phyloP scores from a whole-genome alignment of 1,140 invertebrate genomes.

The Doryteuthis pealeii region DNA sequence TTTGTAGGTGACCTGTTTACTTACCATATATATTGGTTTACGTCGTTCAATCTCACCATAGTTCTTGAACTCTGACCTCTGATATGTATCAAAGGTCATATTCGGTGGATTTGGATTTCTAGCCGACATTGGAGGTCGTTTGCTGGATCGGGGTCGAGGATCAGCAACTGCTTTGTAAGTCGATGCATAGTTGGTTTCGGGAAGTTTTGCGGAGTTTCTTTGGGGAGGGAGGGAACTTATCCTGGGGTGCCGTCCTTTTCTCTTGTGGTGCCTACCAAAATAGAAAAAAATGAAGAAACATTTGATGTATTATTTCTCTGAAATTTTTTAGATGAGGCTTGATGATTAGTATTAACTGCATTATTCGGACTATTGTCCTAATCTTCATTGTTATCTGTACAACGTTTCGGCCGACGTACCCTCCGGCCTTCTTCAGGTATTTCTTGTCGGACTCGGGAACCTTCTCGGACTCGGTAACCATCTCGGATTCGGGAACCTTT shows the following conservation, averaged over 20 bases:
- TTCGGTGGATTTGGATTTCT: slow-evolving; percentile 35
- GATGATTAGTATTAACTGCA: too few species aligned
- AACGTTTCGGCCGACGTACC: too few species aligned
- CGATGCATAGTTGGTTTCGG: slow-evolving; percentile 36
- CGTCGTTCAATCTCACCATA: slow-evolving; percentile 34
- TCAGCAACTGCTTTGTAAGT: slow-evolving; percentile 39
- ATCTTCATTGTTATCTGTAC: too few species aligned
- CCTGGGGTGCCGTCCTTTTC: neutral
- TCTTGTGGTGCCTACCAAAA: slow-evolving; percentile 16
- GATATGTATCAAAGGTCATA: slow-evolving; percentile 51
- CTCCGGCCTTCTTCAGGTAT: too few species aligned
- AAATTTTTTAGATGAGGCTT: too few species aligned
- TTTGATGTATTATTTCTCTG: too few species aligned
- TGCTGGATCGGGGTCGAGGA: slow-evolving; percentile 49
- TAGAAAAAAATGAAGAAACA: neutral
- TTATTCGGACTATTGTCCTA: too few species aligned
- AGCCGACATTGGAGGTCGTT: slow-evolving; percentile 30
- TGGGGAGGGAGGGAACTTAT: neutral
- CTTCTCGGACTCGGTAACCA: too few species aligned
- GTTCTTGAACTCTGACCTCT: slow-evolving; percentile 42
- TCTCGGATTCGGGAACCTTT: too few species aligned
- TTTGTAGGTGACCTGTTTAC: too few species aligned
- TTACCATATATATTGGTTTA: slow-evolving; percentile 42
- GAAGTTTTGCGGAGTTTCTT: slow-evolving; percentile 24
- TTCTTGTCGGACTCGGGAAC: too few species aligned